Evolutionary conservation across 2,113 vertebrate genomes (phyloP).

Genomic region (Pogonocichla stellata): DNA sequence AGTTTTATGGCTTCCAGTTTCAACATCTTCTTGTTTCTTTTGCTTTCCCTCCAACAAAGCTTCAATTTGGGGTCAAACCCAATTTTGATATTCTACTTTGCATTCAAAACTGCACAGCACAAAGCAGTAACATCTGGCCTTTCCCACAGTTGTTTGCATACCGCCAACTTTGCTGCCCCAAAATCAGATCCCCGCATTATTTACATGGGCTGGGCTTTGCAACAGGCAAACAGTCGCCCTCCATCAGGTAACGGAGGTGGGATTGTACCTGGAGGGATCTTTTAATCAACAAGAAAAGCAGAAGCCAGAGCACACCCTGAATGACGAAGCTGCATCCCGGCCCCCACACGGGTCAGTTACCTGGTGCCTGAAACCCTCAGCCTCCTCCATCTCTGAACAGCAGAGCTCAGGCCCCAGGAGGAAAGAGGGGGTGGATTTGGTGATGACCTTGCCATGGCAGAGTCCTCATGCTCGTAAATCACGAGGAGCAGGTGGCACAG

Average conservation of each 20-base stretch:
- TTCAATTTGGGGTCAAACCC: not conserved
- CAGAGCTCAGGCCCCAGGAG: not conserved
- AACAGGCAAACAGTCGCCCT: not conserved
- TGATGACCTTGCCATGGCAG: not conserved
- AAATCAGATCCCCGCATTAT: slow-evolving; percentile 4
- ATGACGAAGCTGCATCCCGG: fast-evolving
- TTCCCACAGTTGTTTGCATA: not conserved
- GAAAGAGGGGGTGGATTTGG: not conserved
- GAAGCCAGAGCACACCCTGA: not conserved
- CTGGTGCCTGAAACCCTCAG: fast-evolving
- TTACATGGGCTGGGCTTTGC: slow-evolving; percentile 20
- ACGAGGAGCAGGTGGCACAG: not conserved
- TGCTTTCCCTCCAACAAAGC: not conserved
- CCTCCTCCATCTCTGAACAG: fast-evolving
- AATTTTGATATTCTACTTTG: not conserved
- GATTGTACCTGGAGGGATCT: not conserved
- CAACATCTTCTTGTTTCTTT: not conserved
- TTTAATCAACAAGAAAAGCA: not conserved
- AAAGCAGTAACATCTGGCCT: not conserved
- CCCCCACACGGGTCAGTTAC: fast-evolving
- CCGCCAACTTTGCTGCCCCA: not conserved
- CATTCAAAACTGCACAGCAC: not conserved
- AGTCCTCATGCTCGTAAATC: not conserved
- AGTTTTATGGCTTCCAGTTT: not conserved
- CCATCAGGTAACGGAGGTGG: not conserved